These are phyloP conservation scores for Phortica variegata DNA, from an alignment of 1,140 invertebrate genomes.

Conservation along the genomic window DNA sequence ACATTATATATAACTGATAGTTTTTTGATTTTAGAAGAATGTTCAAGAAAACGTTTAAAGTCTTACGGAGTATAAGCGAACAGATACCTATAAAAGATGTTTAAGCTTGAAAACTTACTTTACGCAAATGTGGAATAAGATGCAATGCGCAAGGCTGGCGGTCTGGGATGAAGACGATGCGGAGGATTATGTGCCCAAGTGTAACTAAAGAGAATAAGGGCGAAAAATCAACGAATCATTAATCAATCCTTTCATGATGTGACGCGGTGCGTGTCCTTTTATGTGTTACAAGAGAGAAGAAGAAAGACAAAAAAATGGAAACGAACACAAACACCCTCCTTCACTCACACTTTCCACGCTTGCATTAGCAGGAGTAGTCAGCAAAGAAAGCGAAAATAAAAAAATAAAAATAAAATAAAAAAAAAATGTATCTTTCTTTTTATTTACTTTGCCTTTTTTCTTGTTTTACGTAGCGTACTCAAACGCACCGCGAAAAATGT, in stretches of 20 bases:
- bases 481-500: too few relatives aligned
- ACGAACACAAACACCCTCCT: constrained; percentile 33
- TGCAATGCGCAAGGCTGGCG: neutral
- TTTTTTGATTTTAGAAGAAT: too few relatives aligned
- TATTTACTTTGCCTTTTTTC: too few relatives aligned
- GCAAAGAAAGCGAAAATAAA: constrained; percentile 43
- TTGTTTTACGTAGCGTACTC: too few relatives aligned
- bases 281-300: constrained; percentile 47
- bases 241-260: constrained; percentile 58
- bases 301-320: constrained; percentile 30
- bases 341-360: constrained; percentile 14
- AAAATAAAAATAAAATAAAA: constrained; percentile 20
- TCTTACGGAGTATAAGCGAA: too few relatives aligned
- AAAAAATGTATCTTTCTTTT: constrained; percentile 47
- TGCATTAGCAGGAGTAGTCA: too few relatives aligned
- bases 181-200: constrained; percentile 52
- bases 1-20: too few relatives aligned
- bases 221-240: constrained; percentile 57
- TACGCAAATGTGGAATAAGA: constrained; percentile 32
- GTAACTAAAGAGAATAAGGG: constrained; percentile 58
- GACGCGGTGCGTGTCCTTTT: constrained; percentile 57
- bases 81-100: too few relatives aligned
- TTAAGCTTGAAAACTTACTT: constrained; percentile 38
- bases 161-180: constrained; percentile 35
- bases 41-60: too few relatives aligned